Evolutionary conservation across 2,113 vertebrate genomes (phyloP).

Genomic region (Bungarus multicinctus): DNA sequence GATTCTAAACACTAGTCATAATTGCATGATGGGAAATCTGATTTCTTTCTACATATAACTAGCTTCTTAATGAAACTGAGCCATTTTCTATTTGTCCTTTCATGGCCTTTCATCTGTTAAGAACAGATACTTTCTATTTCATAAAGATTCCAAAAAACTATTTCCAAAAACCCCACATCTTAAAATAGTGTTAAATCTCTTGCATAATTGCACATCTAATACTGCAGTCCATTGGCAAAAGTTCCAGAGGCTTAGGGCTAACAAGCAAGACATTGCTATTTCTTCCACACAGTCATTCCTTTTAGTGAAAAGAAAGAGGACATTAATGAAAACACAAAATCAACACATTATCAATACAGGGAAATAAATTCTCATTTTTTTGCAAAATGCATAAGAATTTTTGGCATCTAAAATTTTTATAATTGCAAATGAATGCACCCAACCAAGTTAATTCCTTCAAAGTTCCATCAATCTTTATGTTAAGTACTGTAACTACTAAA

Average conservation of each 20-base stretch:
- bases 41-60: neutral
- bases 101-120: no score
- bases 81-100: neutral
- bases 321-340: neutral
- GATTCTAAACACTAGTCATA: neutral
- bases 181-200: neutral
- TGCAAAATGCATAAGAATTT: constrained; percentile 40
- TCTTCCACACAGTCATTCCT: neutral
- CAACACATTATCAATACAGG: neutral
- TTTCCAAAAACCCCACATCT: neutral
- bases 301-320: neutral
- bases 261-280: neutral
- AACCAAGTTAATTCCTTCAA: constrained; percentile 17
- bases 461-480: constrained; percentile 49
- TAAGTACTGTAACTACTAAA: constrained; percentile 8
- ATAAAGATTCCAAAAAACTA: neutral
- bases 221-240: neutral
- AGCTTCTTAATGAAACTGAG: neutral
- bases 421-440: constrained; percentile 35
- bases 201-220: neutral
- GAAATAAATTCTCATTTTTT: neutral
- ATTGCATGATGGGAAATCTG: neutral
- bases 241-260: neutral
- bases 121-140: neutral
- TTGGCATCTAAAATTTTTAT: constrained; percentile 17